Percentiles rank a stretch among this genome's conserved stretches.
phyloP scores from a whole-genome alignment of 2,888 invertebrate species.

The Siphlonurus alternatus region DNA sequence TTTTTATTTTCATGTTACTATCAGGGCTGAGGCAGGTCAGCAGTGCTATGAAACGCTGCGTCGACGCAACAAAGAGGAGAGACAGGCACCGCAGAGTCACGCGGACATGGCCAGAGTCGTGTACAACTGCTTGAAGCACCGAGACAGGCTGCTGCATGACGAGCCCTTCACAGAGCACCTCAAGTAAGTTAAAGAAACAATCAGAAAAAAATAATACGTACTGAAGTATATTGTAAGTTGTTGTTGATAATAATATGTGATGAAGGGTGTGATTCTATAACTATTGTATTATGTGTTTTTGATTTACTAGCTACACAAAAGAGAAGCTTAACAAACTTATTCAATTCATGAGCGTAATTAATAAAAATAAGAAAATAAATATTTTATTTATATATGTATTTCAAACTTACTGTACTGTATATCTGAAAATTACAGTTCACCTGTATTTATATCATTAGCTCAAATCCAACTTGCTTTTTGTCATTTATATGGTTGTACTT shows the following conservation, averaged over 20 bases:
- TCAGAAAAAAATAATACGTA: neutral
- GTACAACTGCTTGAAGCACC: constrained; percentile 36
- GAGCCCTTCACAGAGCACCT: constrained; percentile 16
- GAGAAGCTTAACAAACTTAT: no score
- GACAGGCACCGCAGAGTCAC: constrained; percentile 29
- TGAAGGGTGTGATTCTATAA: neutral
- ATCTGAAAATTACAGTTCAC: no score
- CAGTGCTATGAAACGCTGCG: constrained; percentile 29
- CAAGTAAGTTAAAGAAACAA: no score
- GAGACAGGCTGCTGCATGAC: constrained; percentile 30
- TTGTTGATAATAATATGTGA: constrained; percentile 2
- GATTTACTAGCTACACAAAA: no score
- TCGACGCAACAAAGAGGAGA: constrained; percentile 28
- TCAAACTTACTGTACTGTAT: no score
- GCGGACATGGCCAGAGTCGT: constrained; percentile 36
- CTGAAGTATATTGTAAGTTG: neutral
- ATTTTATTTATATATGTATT: constrained; percentile 4
- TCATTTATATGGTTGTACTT: neutral
- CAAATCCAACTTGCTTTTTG: no score
- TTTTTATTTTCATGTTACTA: constrained; percentile 6
- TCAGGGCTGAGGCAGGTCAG: constrained; percentile 28
- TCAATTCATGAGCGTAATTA: no score
- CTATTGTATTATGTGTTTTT: neutral
- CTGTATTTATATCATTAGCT: no score
- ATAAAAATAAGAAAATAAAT: no score